Evolutionary conservation across 2,888 invertebrate genomes (phyloP).

Genomic region (Sminthurinus aureus): DNA sequence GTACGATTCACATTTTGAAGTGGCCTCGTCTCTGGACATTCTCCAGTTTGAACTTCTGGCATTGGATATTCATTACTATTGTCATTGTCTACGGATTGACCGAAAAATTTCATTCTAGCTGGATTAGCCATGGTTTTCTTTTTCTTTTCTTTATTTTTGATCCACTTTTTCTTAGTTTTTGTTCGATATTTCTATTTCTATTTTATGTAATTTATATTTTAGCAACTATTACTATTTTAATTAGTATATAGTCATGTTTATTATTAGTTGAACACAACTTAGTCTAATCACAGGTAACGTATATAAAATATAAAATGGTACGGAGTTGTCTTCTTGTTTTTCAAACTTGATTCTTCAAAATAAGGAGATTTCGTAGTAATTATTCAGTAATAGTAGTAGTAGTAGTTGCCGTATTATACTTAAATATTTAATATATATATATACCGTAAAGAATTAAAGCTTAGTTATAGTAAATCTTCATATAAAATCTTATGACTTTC

Average conservation of each 20-base stretch:
- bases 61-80: conserved; percentile 17
- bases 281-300: not conserved
- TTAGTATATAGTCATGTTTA: too few relatives aligned
- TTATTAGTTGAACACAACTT: not conserved
- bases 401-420: not conserved
- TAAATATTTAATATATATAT: too few relatives aligned
- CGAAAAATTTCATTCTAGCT: conserved; percentile 36
- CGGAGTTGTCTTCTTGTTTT: not conserved
- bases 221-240: too few relatives aligned
- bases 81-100: not conserved
- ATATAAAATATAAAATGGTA: not conserved
- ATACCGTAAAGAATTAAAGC: too few relatives aligned
- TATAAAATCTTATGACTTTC: too few relatives aligned
- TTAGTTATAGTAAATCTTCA: too few relatives aligned
- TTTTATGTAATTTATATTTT: too few relatives aligned
- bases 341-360: not conserved
- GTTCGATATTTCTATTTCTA: too few relatives aligned
- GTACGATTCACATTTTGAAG: not conserved
- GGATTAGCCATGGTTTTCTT: conserved; percentile 36
- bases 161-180: too few relatives aligned
- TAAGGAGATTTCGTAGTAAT: not conserved
- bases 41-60: conserved; percentile 19
- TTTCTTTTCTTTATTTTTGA: not conserved
- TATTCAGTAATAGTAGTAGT: not conserved
- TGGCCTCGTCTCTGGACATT: not conserved